Evolutionary conservation across 2,113 vertebrate genomes (phyloP).

Genomic region (Eulacestoma nigropectus): DNA sequence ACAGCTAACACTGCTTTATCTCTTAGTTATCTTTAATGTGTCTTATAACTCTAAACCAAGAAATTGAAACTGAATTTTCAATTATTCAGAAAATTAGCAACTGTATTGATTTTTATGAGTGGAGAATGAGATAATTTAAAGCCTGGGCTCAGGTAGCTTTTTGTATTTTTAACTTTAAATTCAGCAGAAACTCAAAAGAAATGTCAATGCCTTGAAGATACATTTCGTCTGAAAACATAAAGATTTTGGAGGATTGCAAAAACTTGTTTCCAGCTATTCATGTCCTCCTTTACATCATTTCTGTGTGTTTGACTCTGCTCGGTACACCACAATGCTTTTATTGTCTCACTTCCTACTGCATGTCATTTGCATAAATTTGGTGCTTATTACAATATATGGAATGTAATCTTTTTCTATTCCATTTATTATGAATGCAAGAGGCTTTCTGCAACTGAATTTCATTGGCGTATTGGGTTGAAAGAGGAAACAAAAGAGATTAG

Average conservation of each 20-base stretch:
- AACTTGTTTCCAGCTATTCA: neutral
- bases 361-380: conserved; percentile 30
- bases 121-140: neutral
- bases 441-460: neutral
- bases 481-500: neutral
- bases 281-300: neutral
- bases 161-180: neutral
- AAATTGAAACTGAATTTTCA: neutral
- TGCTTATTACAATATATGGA: neutral
- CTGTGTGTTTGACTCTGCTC: neutral
- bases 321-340: neutral
- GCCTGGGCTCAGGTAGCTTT: neutral
- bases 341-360: neutral
- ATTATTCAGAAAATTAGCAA: neutral
- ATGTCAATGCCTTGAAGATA: neutral
- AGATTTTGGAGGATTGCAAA: neutral
- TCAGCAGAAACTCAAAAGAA: neutral
- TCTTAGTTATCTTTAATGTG: neutral
- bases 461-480: neutral
- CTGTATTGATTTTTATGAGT: neutral
- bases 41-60: neutral
- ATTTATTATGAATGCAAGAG: neutral
- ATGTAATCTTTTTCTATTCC: neutral
- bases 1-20: neutral
- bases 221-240: neutral